Evolutionary conservation across 2,797 vertebrate genomes (phyloP).

Genomic region (Glyptemys insculpta): DNA sequence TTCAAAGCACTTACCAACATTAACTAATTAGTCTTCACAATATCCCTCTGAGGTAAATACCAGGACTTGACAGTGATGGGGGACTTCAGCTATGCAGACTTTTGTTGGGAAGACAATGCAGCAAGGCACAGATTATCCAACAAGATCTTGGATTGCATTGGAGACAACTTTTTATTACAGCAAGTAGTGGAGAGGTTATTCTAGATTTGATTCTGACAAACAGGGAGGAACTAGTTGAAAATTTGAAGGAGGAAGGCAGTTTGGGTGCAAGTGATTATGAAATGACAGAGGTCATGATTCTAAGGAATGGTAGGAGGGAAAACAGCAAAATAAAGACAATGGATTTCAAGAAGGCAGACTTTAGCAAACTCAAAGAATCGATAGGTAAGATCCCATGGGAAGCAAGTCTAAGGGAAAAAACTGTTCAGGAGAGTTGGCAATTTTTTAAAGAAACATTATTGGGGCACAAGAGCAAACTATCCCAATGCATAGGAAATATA

Average conservation of each 20-base stretch:
- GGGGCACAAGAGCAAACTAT: neutral
- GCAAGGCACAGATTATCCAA: neutral
- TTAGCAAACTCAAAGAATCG: neutral
- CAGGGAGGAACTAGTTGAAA: neutral
- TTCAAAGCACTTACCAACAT: slow-evolving; percentile 78
- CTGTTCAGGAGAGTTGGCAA: neutral
- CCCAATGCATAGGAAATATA: too few relatives aligned
- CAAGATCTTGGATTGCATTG: neutral
- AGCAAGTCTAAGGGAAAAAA: neutral
- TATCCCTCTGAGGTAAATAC: slow-evolving; percentile 62
- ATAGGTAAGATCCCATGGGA: neutral
- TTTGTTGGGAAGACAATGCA: neutral
- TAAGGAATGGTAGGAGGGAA: neutral
- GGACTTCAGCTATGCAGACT: neutral
- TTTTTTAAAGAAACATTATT: neutral
- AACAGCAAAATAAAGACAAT: neutral
- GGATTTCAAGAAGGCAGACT: neutral
- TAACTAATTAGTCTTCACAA: slow-evolving; percentile 79
- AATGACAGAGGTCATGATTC: neutral
- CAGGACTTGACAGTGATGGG: neutral
- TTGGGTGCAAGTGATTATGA: neutral
- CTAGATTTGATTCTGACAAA: neutral
- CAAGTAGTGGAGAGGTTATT: neutral
- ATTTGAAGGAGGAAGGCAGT: neutral
- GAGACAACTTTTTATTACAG: neutral